A percentile compares a stretch with the other conserved stretches of the same genome.
These are phyloP conservation scores for Axinella damicornis DNA, from an alignment of 37 sponge, comb jelly and placozoan genomes.

Conservation along the genomic window DNA sequence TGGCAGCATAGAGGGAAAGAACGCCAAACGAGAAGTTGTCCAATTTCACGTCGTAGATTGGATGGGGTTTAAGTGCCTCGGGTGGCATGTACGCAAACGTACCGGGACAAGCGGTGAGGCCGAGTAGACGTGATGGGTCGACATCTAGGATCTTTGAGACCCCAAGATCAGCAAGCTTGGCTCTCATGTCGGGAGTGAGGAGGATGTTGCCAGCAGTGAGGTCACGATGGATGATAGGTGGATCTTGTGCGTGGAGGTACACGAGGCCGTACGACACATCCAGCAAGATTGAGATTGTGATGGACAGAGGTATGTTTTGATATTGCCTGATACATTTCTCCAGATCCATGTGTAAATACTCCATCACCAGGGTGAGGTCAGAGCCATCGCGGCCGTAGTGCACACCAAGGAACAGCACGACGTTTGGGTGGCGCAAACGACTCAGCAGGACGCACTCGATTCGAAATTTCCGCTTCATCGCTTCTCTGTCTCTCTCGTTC, in stretches of 20 bases:
- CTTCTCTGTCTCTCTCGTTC: not conserved
- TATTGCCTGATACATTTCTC: not conserved
- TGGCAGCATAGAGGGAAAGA: not conserved
- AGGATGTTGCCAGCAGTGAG: constrained; percentile 14
- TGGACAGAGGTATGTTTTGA: not conserved
- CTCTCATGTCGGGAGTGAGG: constrained; percentile 23
- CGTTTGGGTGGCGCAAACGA: constrained; percentile 1
- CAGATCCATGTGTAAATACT: constrained; percentile 7
- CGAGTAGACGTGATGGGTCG: not conserved
- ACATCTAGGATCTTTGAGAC: not conserved
- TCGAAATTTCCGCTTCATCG: not conserved
- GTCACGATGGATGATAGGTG: constrained; percentile 14
- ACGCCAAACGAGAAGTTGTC: constrained; percentile 5
- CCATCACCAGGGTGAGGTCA: constrained; percentile 24
- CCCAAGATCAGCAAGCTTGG: constrained; percentile 15
- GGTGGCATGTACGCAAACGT: constrained; percentile 15
- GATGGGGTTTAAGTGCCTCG: not conserved
- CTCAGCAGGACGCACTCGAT: not conserved
- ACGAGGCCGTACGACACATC: constrained; percentile 3
- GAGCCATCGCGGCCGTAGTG: not conserved
- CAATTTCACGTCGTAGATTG: constrained; percentile 3
- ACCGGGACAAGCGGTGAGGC: not conserved
- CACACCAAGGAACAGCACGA: not conserved
- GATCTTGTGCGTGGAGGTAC: constrained; percentile 2
- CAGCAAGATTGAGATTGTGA: not conserved